Evolutionary conservation across 2,888 invertebrate genomes (phyloP).

Genomic region (Sarcophaga caerulescens): DNA sequence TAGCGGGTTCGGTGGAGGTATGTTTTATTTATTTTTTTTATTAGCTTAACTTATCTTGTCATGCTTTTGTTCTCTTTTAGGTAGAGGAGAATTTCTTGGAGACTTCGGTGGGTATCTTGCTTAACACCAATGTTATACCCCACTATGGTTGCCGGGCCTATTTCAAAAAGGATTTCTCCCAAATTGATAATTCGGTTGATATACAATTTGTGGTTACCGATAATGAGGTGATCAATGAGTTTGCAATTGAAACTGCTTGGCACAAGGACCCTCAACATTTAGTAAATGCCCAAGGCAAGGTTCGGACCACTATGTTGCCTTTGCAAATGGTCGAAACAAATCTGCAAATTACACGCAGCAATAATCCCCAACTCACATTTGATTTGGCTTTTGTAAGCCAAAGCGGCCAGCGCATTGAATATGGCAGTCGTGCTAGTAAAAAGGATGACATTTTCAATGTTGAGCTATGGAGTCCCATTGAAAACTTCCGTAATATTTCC

Average conservation of each 20-base stretch:
- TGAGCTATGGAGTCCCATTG: conserved; percentile 79
- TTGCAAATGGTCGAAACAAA: conserved; percentile 75
- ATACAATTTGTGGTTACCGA: conserved; percentile 85
- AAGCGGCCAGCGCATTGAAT: conserved; percentile 75
- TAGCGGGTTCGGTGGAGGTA: conserved; percentile 84
- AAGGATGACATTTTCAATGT: conserved; percentile 78
- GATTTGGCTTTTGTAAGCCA: conserved; percentile 75
- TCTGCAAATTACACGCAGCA: conserved; percentile 73
- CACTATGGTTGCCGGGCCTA: conserved; percentile 86
- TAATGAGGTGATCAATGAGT: conserved; percentile 82
- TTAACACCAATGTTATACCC: conserved; percentile 85
- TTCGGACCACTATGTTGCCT: conserved; percentile 78
- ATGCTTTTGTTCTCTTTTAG: conserved; percentile 77
- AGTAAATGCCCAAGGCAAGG: conserved; percentile 81
- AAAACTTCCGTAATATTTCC: conserved; percentile 78
- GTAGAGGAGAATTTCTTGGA: conserved; percentile 86
- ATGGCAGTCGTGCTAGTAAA: conserved; percentile 76
- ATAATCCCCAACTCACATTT: conserved; percentile 75
- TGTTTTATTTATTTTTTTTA: background rate
- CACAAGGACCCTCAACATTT: conserved; percentile 81
- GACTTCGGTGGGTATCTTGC: conserved; percentile 83
- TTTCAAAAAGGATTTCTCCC: conserved; percentile 87
- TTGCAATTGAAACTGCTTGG: conserved; percentile 81
- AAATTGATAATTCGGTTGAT: conserved; percentile 84
- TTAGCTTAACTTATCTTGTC: background rate